Base-by-base conservation (phyloP, 2,797 vertebrate genomes). In the Steatocranus sp. region DNA sequence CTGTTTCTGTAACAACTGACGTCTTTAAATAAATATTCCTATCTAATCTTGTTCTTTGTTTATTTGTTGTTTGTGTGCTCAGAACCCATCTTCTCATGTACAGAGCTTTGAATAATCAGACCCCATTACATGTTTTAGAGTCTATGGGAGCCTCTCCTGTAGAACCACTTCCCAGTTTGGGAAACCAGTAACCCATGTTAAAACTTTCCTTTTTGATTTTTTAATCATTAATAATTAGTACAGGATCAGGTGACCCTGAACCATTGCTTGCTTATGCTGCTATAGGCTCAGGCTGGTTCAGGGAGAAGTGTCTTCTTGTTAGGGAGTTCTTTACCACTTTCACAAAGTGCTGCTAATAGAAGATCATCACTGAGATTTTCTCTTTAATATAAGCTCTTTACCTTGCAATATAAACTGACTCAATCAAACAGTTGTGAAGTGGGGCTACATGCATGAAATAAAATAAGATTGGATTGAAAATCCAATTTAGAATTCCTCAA, bases 1-100 rank as follows among this genome's bases (percentile, higher is more conserved):
- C 83, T 92, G 84, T 94, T 94, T 94, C 90, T 95, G 93, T 94
- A 92, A 89, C 79, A 91, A 86, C 49, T 91, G 49, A 78, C 82
- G 53, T 92, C 79, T 94, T 93, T 91, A 79, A 95, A 95, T 95
- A 95, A 95, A 95, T 87, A 91, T 94, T 91, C 85, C 86, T 92
- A 92, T 86, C 82, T 88, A 88, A 88, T 30, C 14, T 54, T 75
- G 66, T 80, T 58, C 14, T 73, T 53, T 63, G 66, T 56, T 36
- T 20, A 5, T 51, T 81, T 79, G 15, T 56, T 87, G 9, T 23
- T 43, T 78, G 41, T 30, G 43, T 66, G 38, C 8, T 70, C 63
- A 75, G 46, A 75, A 53, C 41, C 23, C 23, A 18, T 70, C 66
- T 70, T 46, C 38, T 70, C 38, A 46, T 1, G 23, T 25, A 43